Conservation (phyloP, 1,140 invertebrate species). For the Colletes latitarsis region DNA sequence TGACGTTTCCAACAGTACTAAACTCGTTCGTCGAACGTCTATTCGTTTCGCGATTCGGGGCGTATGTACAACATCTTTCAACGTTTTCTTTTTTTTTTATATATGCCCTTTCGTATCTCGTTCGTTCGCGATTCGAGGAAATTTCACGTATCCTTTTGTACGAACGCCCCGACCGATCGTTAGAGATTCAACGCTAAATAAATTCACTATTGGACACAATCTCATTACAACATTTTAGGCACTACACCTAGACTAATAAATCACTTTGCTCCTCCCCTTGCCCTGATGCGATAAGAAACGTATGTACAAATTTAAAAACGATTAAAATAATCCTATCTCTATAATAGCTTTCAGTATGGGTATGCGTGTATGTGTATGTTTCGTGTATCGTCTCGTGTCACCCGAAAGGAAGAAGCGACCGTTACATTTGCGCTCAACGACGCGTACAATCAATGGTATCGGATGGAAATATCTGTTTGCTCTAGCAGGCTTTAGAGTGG, state of each 20-base stretch:
- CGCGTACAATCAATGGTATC: neutral
- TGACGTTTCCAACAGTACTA: constrained; percentile 16
- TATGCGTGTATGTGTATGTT: neutral
- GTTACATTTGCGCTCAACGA: constrained; percentile 41
- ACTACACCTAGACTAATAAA: constrained; percentile 75
- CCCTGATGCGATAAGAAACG: constrained; percentile 64
- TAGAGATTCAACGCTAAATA: constrained; percentile 58
- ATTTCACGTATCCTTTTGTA: neutral
- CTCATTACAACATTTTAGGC: constrained; percentile 68
- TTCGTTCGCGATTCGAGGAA: neutral
- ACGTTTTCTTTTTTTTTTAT: no score
- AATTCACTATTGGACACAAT: constrained; percentile 63
- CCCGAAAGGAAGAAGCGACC: constrained; percentile 34
- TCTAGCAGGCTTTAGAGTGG: neutral
- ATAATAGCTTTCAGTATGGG: constrained; percentile 4
- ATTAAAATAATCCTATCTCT: constrained; percentile 56
- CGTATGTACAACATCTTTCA: neutral
- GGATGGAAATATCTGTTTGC: neutral
- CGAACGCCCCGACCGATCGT: constrained; percentile 11
- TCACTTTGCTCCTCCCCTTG: constrained; percentile 43
- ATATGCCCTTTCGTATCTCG: no score
- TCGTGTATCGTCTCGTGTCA: constrained; percentile 19
- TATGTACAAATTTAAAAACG: constrained; percentile 66
- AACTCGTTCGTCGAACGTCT: constrained; percentile 16
- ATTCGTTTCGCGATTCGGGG: neutral